phyloP scores from a whole-genome alignment of 2,113 vertebrate species.

The Bubalus kerabau region DNA sequence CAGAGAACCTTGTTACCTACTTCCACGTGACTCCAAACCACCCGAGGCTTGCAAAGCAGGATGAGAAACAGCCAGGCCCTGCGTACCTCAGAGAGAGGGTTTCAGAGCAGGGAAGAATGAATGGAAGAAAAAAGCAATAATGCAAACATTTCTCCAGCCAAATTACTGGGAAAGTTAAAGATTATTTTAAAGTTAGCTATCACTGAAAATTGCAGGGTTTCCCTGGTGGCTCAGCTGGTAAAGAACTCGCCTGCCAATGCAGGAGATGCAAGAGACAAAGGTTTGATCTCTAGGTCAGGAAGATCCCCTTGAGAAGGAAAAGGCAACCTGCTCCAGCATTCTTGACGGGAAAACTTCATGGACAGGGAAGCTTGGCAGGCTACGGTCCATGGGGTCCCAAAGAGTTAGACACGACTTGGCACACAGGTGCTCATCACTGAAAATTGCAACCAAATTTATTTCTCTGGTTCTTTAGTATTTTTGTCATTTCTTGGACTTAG shows the following conservation, averaged over 20 bases:
- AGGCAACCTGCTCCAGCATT: no score
- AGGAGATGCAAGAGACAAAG: neutral
- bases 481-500: neutral
- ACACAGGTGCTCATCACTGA: neutral
- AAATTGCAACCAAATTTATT: neutral
- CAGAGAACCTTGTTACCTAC: constrained; percentile 41
- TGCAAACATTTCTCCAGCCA: neutral
- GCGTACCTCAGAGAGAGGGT: neutral
- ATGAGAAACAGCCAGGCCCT: neutral
- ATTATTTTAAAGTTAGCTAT: neutral
- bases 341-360: no score
- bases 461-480: neutral
- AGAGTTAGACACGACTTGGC: no score
- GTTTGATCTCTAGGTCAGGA: no score
- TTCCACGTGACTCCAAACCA: constrained; percentile 21
- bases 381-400: no score
- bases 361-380: no score
- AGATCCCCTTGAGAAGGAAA: no score
- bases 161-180: constrained; percentile 7
- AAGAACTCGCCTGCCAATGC: neutral
- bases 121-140: neutral
- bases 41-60: neutral
- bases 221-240: neutral
- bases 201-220: neutral
- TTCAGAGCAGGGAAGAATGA: neutral